Base-by-base conservation (phyloP, 2,888 invertebrate species). In the Ptychoptera albimana region DNA sequence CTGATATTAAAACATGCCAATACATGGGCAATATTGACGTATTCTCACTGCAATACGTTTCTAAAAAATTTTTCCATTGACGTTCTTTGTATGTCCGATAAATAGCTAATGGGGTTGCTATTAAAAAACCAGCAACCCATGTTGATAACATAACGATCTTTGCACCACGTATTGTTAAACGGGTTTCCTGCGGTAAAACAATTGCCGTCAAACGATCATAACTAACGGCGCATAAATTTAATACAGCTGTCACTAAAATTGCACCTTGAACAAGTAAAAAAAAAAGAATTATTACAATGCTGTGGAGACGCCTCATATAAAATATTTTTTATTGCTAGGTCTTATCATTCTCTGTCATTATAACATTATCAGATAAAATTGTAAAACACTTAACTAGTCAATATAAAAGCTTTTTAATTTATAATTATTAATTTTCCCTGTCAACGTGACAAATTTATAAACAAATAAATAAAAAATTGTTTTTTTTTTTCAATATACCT, bases 181-280 rank as follows among this genome's bases (percentile, higher is more conserved):
- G 73, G 0, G 79, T 77, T 51, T 82, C 80, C 53, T 74, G 67
- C 0, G 84, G 81, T 45, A 82, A 61, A 0, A 81, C 80, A 36
- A 89, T 84, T 8, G 84, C 84, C 3, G 85, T 82, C 16, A 89
- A 67, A 14, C 89, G 73, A 57, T 89, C 87, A 55, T 85, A 86
- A 42, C 84, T 85, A 0, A 89, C 81, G 15, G 79, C 72, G 32
- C 82, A 77, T 46, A 89, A 69, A 46, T 82, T 86, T 48, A 82
- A 73, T 0, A 88, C 82, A 39, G 82, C 80, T 2, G 84, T 77
- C 42, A 89, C 66, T 2, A 88, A 69, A 42, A 84, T 69, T 1
- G 79, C 68, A 38, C 80, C 84, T n/a, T n/a, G n/a, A n/a, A n/a
- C n/a, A n/a, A n/a, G n/a, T n/a, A n/a, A n/a, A n/a, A n/a, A n/a